These are phyloP conservation scores for Metaphire vulgaris DNA, from an alignment of 1,140 invertebrate species.

Conservation along the genomic window DNA sequence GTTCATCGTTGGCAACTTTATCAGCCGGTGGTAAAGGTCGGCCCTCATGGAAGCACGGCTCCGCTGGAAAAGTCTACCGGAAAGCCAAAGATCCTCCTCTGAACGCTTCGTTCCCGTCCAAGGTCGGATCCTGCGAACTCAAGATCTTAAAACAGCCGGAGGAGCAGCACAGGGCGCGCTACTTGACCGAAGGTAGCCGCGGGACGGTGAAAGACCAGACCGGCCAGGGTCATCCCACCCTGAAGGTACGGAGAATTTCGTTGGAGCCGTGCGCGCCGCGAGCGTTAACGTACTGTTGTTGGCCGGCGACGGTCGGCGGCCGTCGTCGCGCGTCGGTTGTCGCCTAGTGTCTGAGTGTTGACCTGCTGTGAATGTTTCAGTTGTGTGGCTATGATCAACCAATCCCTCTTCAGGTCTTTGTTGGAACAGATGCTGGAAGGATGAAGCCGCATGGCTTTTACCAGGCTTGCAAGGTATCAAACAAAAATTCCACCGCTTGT, in stretches of 20 bases:
- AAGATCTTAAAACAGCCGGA: constrained; percentile 86
- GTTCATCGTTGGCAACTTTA: too few relatives aligned
- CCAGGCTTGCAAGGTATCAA: constrained; percentile 86
- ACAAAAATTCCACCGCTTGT: constrained; percentile 91
- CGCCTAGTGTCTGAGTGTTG: too few relatives aligned
- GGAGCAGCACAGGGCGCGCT: constrained; percentile 85
- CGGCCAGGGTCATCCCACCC: constrained; percentile 86
- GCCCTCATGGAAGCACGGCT: background rate
- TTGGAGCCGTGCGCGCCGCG: too few relatives aligned
- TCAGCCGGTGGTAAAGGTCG: background rate
- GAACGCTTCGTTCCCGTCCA: constrained; percentile 51
- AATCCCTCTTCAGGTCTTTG: constrained; percentile 80
- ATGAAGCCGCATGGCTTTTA: constrained; percentile 90
- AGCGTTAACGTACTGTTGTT: too few relatives aligned
- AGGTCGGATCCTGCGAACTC: constrained; percentile 67
- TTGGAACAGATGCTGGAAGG: constrained; percentile 75
- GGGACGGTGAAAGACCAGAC: constrained; percentile 90
- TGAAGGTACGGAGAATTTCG: too few relatives aligned
- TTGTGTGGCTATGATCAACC: constrained; percentile 77
- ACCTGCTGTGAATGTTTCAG: constrained; percentile 46
- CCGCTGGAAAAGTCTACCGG: background rate
- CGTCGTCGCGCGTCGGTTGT: too few relatives aligned
- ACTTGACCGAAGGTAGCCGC: constrained; percentile 89
- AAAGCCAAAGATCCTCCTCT: constrained; percentile 39
- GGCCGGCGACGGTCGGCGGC: too few relatives aligned